A percentile compares a stretch with the other conserved stretches of the same genome.
phyloP scores from a whole-genome alignment of 2,797 vertebrate genomes.

The Halcyon badia region DNA sequence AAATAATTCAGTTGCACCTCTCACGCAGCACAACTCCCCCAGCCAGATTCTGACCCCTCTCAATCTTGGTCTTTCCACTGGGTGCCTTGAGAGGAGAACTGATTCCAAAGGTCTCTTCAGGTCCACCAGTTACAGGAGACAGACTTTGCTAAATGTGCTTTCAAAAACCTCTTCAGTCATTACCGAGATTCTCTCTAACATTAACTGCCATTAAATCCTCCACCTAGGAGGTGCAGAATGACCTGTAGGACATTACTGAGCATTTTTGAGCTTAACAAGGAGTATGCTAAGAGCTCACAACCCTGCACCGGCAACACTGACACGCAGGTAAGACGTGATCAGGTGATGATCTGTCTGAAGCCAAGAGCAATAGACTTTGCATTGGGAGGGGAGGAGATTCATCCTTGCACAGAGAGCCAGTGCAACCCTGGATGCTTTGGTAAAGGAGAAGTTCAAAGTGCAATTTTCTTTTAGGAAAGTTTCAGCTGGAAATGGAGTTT shows the following conservation, averaged over 20 bases:
- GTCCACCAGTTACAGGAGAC: neutral
- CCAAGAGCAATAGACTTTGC: neutral
- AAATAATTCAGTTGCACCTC: neutral
- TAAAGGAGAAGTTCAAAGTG: neutral
- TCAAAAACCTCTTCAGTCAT: neutral
- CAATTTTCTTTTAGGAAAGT: neutral
- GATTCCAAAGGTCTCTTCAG: neutral
- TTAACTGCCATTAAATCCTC: neutral
- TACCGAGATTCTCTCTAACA: neutral
- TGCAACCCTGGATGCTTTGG: neutral
- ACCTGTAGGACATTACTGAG: neutral
- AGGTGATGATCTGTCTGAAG: neutral
- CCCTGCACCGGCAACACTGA: accelerated
- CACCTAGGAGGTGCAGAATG: neutral
- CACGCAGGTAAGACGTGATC: neutral
- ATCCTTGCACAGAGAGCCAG: neutral
- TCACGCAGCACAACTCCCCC: neutral
- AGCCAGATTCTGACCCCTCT: neutral
- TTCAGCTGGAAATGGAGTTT: neutral
- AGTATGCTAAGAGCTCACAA: neutral
- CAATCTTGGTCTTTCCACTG: neutral
- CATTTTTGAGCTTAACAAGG: neutral
- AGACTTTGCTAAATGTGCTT: neutral
- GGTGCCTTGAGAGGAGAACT: neutral
- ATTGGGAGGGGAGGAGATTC: neutral